Evolutionary conservation across 2,888 invertebrate genomes (phyloP).

Genomic region (Miltochrista miniata): DNA sequence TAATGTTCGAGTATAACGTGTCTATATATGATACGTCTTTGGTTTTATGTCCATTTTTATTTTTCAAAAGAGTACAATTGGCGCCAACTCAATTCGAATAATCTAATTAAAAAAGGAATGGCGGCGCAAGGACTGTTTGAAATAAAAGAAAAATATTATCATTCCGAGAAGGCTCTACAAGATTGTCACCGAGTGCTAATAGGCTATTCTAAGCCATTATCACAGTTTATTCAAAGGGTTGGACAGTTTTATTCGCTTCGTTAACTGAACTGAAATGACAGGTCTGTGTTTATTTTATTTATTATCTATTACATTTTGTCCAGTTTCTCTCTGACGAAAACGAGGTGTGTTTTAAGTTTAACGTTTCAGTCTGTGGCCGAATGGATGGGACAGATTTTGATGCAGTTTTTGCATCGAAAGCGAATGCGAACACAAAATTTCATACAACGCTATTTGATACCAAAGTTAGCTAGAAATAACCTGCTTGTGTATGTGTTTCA

Average conservation of each 20-base stretch:
- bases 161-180: slow-evolving; percentile 62
- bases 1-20: too few relatives aligned
- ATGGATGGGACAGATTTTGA: too few relatives aligned
- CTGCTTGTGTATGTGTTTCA: too few relatives aligned
- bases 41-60: too few relatives aligned
- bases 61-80: slow-evolving; percentile 50
- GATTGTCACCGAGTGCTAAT: slow-evolving; percentile 74
- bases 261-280: slow-evolving; percentile 63
- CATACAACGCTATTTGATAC: too few relatives aligned
- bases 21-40: too few relatives aligned
- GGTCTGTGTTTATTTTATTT: slow-evolving; percentile 63
- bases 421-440: too few relatives aligned
- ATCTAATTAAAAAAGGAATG: slow-evolving; percentile 68
- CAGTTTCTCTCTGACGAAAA: too few relatives aligned
- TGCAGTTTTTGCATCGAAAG: too few relatives aligned
- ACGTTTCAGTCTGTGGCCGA: too few relatives aligned
- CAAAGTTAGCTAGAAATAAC: too few relatives aligned
- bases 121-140: slow-evolving; percentile 53
- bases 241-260: slow-evolving; percentile 74
- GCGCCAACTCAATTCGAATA: slow-evolving; percentile 63
- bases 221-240: slow-evolving; percentile 73
- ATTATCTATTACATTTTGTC: slow-evolving; percentile 54
- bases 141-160: slow-evolving; percentile 78
- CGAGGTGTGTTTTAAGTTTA: too few relatives aligned
- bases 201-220: slow-evolving; percentile 71